phyloP scores from a whole-genome alignment of 2,797 vertebrate species.

The Macrochelys suwanniensis region DNA sequence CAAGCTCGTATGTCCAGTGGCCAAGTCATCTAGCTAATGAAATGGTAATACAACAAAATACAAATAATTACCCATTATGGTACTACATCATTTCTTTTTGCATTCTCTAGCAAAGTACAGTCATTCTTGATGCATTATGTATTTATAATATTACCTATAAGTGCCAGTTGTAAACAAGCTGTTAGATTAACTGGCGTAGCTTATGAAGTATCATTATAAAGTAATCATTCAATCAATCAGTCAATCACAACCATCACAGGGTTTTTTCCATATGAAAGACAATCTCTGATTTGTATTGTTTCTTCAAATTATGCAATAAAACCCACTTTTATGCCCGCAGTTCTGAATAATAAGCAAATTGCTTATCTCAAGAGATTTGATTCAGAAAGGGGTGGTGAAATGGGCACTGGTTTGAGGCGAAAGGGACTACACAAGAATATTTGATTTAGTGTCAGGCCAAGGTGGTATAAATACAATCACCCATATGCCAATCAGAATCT shows the following conservation, averaged over 20 bases:
- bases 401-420: not conserved
- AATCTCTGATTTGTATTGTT: conserved; percentile 22
- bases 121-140: conserved; percentile 41
- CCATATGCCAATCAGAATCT: not conserved
- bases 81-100: not conserved
- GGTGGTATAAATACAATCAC: not conserved
- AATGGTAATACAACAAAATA: conserved; percentile 15
- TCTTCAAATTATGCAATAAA: conserved; percentile 19
- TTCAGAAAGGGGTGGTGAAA: not conserved
- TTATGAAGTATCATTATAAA: conserved; percentile 54
- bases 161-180: conserved; percentile 61
- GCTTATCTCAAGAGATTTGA: not conserved
- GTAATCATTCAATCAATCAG: conserved; percentile 62
- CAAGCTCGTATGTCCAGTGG: not conserved
- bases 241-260: conserved; percentile 51
- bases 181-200: conserved; percentile 53
- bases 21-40: conserved; percentile 26
- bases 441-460: not conserved
- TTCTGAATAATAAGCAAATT: conserved; percentile 17
- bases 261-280: conserved; percentile 54
- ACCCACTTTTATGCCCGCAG: not conserved
- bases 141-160: conserved; percentile 62
- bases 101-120: conserved; percentile 11
- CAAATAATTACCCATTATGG: not conserved
- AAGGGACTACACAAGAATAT: not conserved